Evolutionary conservation across 2,888 invertebrate genomes (phyloP).

Genomic region (Phanerotoma sp.): DNA sequence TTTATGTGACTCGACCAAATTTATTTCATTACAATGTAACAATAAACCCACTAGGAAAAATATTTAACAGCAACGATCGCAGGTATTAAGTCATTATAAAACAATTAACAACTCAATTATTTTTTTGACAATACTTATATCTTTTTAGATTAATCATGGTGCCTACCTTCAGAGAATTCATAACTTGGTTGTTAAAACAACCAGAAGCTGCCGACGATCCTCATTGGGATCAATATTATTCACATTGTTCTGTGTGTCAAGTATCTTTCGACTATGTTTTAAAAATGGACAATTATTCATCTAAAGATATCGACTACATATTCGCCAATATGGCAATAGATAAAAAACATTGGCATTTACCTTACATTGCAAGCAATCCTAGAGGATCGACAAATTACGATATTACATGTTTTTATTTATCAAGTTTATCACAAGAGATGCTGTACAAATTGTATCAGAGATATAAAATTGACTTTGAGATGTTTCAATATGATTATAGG

Average conservation of each 20-base stretch:
- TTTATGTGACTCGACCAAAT: conserved; percentile 49
- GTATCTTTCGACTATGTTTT: conserved; percentile 48
- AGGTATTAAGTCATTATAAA: conserved; percentile 36
- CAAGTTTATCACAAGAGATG: conserved; percentile 40
- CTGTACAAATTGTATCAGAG: conserved; percentile 44
- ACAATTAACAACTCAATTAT: background rate
- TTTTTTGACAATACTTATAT: conserved; percentile 8
- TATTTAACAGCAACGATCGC: conserved; percentile 45
- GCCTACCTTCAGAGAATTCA: conserved; percentile 53
- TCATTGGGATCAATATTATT: conserved; percentile 53
- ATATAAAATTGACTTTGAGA: conserved; percentile 53
- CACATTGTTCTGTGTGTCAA: conserved; percentile 50
- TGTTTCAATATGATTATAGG: conserved; percentile 48
- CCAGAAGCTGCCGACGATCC: conserved; percentile 44
- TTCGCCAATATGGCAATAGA: conserved; percentile 39
- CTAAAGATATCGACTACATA: conserved; percentile 41
- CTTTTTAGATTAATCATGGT: conserved; percentile 44
- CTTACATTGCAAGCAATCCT: conserved; percentile 40
- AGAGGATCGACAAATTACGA: conserved; percentile 45
- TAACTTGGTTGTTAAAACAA: conserved; percentile 47
- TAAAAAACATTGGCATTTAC: conserved; percentile 34
- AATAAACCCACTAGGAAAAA: conserved; percentile 38
- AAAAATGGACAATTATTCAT: conserved; percentile 47
- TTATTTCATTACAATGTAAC: conserved; percentile 44
- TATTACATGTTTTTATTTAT: conserved; percentile 50